A percentile compares a stretch with the other conserved stretches of the same genome.
These are phyloP conservation scores for Loriculus beryllinus DNA, from an alignment of 2,797 vertebrate species.

Conservation along the genomic window DNA sequence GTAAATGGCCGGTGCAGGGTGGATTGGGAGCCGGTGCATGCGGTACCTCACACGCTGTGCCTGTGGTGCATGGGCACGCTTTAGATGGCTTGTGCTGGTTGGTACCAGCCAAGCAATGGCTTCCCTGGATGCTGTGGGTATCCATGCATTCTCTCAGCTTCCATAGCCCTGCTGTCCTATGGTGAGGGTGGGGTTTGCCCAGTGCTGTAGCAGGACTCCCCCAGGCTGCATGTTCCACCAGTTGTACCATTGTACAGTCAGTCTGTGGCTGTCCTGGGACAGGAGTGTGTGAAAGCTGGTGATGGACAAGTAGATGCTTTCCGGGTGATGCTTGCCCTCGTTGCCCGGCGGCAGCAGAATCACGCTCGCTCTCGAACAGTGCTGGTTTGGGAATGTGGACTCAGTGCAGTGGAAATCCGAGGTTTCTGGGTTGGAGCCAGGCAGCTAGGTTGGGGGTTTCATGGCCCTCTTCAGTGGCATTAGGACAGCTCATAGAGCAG, in stretches of 20 bases:
- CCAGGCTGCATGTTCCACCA: not conserved
- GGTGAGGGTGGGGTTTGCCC: not conserved
- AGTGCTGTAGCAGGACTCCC: not conserved
- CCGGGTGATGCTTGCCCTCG: not conserved
- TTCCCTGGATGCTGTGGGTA: not conserved
- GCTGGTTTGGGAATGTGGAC: not conserved
- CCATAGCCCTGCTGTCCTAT: not conserved
- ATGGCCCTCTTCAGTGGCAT: not conserved
- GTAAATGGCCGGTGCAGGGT: not conserved
- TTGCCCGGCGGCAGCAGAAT: not conserved
- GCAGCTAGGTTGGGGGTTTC: conserved; percentile 8
- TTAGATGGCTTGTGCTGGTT: fast-evolving
- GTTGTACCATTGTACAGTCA: fast-evolving
- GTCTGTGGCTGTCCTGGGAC: fast-evolving
- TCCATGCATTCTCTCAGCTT: not conserved
- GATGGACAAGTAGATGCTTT: not conserved
- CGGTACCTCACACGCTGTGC: fast-evolving
- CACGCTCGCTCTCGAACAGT: not conserved
- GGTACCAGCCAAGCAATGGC: not conserved
- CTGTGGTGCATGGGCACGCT: fast-evolving
- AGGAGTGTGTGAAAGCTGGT: not conserved
- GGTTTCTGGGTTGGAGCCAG: not conserved
- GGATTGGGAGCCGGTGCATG: fast-evolving
- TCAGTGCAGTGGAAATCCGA: not conserved
- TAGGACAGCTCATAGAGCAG: conserved; percentile 10